phyloP scores from a whole-genome alignment of 2,113 vertebrate species.

The Phocoena sinus region DNA sequence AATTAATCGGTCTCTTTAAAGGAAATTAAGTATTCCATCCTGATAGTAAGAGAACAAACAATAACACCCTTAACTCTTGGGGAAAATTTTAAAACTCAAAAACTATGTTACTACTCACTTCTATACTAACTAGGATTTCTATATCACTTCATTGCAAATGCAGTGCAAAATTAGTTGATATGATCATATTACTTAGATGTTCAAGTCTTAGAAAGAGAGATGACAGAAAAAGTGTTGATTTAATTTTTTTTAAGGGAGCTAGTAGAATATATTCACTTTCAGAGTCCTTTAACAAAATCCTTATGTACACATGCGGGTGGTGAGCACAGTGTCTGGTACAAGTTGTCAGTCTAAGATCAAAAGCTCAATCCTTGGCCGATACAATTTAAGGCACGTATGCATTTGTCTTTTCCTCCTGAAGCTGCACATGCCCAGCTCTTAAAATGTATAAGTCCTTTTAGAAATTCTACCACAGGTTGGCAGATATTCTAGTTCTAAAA shows the following conservation, averaged over 20 bases:
- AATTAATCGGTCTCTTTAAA: neutral
- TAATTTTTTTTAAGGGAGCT: neutral
- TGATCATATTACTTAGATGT: neutral
- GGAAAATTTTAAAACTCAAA: neutral
- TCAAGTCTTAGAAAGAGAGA: neutral
- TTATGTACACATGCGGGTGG: neutral
- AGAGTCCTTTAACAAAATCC: constrained; percentile 6
- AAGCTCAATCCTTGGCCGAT: neutral
- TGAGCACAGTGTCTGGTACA: neutral
- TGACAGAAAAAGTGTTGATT: neutral
- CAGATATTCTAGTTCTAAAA: neutral
- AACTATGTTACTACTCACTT: neutral
- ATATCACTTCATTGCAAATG: neutral
- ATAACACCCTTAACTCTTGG: neutral
- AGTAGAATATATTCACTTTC: neutral
- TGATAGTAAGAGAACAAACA: neutral
- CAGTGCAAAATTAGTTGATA: constrained; percentile 23
- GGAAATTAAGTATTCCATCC: neutral
- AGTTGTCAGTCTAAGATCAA: constrained; percentile 21
- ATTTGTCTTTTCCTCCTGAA: neutral
- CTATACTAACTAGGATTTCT: neutral
- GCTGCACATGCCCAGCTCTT: neutral
- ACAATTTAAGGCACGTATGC: neutral
- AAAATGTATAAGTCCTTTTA: constrained; percentile 19
- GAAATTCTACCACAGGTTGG: neutral